These are phyloP conservation scores for Phalacrocorax aristotelis DNA, from an alignment of 2,113 vertebrate genomes.

Conservation along the genomic window DNA sequence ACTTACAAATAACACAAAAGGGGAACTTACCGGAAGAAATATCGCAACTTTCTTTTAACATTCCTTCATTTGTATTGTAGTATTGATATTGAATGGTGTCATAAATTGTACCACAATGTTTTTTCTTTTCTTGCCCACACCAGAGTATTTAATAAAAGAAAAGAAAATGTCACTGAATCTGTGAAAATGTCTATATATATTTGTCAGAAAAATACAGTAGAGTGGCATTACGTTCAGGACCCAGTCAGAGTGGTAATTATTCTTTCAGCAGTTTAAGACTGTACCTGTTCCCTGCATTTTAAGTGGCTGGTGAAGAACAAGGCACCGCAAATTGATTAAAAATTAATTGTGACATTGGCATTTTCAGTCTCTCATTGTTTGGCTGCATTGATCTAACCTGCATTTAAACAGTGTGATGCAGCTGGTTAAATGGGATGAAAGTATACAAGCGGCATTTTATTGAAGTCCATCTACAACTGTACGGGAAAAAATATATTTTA, in stretches of 20 bases:
- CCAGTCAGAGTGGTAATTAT: slow-evolving; percentile 39
- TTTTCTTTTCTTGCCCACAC: slow-evolving; percentile 34
- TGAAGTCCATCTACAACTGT: not conserved
- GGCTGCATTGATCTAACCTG: not conserved
- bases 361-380: not conserved
- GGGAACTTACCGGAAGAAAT: not conserved
- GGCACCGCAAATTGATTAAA: slow-evolving; percentile 6
- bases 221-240: slow-evolving; percentile 15
- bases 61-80: not conserved
- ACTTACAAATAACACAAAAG: not conserved
- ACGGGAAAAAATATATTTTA: not conserved
- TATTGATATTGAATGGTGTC: not conserved
- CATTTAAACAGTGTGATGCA: not conserved
- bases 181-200: not conserved
- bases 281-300: slow-evolving; percentile 15
- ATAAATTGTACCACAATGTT: not conserved
- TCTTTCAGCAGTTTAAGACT: slow-evolving; percentile 4
- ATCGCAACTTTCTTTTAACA: not conserved
- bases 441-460: not conserved
- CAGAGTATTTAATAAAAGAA: slow-evolving; percentile 15
- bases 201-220: slow-evolving; percentile 33
- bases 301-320: slow-evolving; percentile 26
- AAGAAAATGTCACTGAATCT: slow-evolving; percentile 27
- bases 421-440: not conserved
- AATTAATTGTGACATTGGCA: slow-evolving; percentile 27